phyloP scores from a whole-genome alignment of 2,888 invertebrate genomes.

The Agonopterix subpropinquella region DNA sequence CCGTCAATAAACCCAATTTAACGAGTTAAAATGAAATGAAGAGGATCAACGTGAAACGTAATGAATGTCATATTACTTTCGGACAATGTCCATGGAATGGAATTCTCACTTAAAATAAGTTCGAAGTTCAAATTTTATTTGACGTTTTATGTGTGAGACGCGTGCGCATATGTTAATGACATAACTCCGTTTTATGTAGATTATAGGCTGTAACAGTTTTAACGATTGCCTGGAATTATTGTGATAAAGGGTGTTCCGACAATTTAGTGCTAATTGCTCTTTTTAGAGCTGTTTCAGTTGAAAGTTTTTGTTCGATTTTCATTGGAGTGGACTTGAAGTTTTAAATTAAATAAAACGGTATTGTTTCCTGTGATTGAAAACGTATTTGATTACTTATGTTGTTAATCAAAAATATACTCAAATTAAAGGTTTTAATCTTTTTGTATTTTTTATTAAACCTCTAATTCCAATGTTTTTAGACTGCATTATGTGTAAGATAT shows the following conservation, averaged over 20 bases:
- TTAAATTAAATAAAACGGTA: background rate
- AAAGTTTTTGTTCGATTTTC: conserved; percentile 15
- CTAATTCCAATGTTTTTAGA: too few relatives aligned
- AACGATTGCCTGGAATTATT: conserved; percentile 33
- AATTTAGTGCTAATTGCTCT: conserved; percentile 59
- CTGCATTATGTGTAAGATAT: too few relatives aligned
- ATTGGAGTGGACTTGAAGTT: background rate
- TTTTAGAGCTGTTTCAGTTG: conserved; percentile 38
- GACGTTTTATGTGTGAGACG: conserved; percentile 35
- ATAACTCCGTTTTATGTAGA: conserved; percentile 28
- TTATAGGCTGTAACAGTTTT: conserved; percentile 42
- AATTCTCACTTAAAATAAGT: conserved; percentile 7
- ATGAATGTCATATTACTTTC: background rate
- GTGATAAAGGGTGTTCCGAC: conserved; percentile 44
- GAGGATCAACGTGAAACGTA: conserved; percentile 7
- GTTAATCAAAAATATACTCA: too few relatives aligned
- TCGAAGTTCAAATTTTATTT: conserved; percentile 22
- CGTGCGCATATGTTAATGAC: conserved; percentile 57
- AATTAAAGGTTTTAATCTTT: too few relatives aligned
- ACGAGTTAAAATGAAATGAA: conserved; percentile 22
- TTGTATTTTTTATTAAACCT: too few relatives aligned
- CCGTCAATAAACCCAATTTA: conserved; percentile 43
- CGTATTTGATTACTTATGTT: too few relatives aligned
- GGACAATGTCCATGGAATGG: background rate
- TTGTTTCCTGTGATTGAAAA: too few relatives aligned